Conservation (phyloP, 2,113 vertebrate species). For the Glaucomys volans region DNA sequence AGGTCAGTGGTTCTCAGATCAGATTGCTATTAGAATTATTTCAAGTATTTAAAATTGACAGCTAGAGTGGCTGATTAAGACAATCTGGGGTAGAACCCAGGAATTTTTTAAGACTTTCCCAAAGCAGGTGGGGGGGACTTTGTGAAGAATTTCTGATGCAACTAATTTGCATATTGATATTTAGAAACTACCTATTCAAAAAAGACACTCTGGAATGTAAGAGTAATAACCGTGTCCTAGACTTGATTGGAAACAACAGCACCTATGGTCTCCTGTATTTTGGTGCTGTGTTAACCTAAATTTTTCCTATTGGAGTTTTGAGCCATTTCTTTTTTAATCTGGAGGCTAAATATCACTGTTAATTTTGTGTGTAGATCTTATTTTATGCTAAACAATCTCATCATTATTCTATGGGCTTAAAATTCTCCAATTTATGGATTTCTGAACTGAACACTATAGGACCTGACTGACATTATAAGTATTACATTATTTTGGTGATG, state of each 20-base stretch:
- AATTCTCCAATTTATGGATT: conserved; percentile 18
- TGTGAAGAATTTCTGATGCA: conserved; percentile 59
- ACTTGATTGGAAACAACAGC: not conserved
- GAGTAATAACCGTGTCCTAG: not conserved
- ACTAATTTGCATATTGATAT: conserved; percentile 28
- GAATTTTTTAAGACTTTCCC: conserved; percentile 23
- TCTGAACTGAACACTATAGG: not conserved
- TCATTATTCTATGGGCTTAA: conserved; percentile 4
- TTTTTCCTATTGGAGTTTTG: conserved; percentile 24
- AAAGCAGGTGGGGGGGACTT: not conserved
- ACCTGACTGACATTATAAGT: not conserved
- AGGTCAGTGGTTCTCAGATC: conserved; percentile 14
- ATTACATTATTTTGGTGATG: conserved; percentile 46
- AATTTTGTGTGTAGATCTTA: conserved; percentile 14
- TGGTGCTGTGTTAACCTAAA: conserved; percentile 45
- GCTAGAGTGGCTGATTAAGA: conserved; percentile 41
- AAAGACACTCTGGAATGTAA: not conserved
- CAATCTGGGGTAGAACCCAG: conserved; percentile 24
- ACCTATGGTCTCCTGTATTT: conserved; percentile 54
- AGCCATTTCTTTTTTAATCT: conserved; percentile 53
- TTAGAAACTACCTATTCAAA: conserved; percentile 41
- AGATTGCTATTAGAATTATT: not conserved
- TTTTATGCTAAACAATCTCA: conserved; percentile 13
- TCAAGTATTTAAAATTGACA: conserved; percentile 19
- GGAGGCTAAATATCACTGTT: conserved; percentile 26